phyloP scores from a whole-genome alignment of 2,113 vertebrate genomes.

The Castor canadensis region DNA sequence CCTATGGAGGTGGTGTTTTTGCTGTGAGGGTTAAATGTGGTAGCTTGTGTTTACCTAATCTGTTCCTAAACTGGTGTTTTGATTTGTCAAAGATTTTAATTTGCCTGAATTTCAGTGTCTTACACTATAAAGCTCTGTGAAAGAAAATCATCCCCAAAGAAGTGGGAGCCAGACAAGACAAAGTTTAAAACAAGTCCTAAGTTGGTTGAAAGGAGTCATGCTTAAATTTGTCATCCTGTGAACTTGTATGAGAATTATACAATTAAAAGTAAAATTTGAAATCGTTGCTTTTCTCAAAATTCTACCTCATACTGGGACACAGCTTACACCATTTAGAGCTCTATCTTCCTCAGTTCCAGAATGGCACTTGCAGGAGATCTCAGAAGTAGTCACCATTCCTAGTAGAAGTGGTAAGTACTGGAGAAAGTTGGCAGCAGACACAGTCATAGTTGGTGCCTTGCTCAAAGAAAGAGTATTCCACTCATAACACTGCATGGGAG shows the following conservation, averaged over 20 bases:
- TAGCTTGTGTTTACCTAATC: background rate
- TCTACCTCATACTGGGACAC: background rate
- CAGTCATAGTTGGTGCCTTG: too few species aligned
- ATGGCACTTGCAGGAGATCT: background rate
- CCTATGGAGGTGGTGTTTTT: background rate
- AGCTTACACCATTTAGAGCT: background rate
- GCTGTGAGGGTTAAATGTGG: background rate
- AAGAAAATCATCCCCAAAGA: background rate
- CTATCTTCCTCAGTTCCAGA: background rate
- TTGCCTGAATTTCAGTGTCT: background rate
- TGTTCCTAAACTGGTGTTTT: background rate
- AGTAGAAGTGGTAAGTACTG: background rate
- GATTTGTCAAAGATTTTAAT: background rate
- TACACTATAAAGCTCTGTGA: background rate
- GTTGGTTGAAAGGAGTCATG: background rate
- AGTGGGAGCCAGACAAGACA: background rate
- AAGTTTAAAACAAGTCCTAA: background rate
- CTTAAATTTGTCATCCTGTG: background rate
- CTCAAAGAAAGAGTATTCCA: background rate
- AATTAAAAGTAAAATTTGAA: background rate
- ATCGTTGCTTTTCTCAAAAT: background rate
- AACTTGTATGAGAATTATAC: background rate
- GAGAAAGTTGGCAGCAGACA: background rate
- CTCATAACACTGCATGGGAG: background rate
- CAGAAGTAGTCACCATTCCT: background rate